Conservation (phyloP, 2,797 vertebrate species). For the Oreochromis grahami region DNA sequence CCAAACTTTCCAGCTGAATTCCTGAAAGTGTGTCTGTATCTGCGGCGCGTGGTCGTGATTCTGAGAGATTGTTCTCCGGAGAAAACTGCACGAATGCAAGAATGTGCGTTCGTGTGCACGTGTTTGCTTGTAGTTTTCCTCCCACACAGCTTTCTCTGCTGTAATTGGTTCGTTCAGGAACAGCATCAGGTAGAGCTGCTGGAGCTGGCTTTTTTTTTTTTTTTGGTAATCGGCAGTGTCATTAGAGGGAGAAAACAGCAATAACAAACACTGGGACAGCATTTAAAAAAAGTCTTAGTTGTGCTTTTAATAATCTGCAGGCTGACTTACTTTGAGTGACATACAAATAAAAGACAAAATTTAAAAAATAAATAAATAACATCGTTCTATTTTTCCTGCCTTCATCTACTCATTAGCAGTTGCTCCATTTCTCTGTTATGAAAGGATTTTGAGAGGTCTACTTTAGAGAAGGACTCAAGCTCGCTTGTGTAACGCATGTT, state of each 20-base stretch:
- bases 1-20: conserved; percentile 30
- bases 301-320: neutral
- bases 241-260: neutral
- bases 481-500: neutral
- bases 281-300: neutral
- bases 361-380: neutral
- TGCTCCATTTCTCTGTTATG: neutral
- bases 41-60: neutral
- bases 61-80: neutral
- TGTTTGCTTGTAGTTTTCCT: conserved; percentile 1
- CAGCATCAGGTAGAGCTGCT: conserved; percentile 7
- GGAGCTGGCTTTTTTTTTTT: neutral
- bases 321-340: neutral
- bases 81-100: neutral
- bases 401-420: neutral
- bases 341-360: neutral
- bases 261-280: neutral
- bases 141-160: neutral
- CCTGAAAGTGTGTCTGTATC: conserved; percentile 23
- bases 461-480: neutral
- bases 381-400: neutral
- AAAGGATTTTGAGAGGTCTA: neutral
- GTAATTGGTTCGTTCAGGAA: conserved; percentile 28
- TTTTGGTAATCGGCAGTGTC: neutral
- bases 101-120: neutral